Evolutionary conservation across 2,888 invertebrate genomes (phyloP), one percentile per base, ranked within the genome.

Genomic region (Lagria hirta): DNA sequence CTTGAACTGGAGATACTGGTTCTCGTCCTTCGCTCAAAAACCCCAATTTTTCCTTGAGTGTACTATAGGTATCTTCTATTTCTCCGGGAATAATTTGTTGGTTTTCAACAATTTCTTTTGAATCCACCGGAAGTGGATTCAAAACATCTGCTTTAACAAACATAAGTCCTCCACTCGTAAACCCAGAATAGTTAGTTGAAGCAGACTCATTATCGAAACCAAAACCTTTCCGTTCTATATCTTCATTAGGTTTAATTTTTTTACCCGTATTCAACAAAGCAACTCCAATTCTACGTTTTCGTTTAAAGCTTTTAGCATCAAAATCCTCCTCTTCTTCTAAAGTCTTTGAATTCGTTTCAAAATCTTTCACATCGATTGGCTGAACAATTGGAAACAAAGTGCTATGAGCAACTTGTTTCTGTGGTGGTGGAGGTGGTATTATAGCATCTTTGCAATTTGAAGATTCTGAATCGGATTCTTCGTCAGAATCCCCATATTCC

Each of bases 11-110:
- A 24, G 78, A 75, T 10, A 77, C 73, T 13, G 70, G 64, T 6
- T 73, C 73, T 51, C 75, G 75, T 3, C 77, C 79, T 55, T 79
- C 79, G 13, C 75, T 74, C 34, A 82, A 63, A 63, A 80, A 82
- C 48, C 68, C 72, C 22, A 81, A 66, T 61, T 82, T 82, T 51
- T 79, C 79, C 48, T 70, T 71, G 30, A 81, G 72, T 4, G 74
- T 66, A 16, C 69, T 70, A 28, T 73, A 73, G 27, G 72, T 64
- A 14, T 65, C 64, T 37, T 71, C 71, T 10, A 76, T 61, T 33
- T 71, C 68, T 10, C 56, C 43, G n/a, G 51, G 29, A 13, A 44
- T 29, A n/a, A n/a, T n/a, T n/a, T n/a, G n/a, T n/a, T n/a, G n/a
- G 11, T 35, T 37, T 15, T 47, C 21, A 4, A 51, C 37, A 8